These are phyloP conservation scores for Euwallacea fornicatus DNA, from an alignment of 1,140 invertebrate species.

Conservation along the genomic window DNA sequence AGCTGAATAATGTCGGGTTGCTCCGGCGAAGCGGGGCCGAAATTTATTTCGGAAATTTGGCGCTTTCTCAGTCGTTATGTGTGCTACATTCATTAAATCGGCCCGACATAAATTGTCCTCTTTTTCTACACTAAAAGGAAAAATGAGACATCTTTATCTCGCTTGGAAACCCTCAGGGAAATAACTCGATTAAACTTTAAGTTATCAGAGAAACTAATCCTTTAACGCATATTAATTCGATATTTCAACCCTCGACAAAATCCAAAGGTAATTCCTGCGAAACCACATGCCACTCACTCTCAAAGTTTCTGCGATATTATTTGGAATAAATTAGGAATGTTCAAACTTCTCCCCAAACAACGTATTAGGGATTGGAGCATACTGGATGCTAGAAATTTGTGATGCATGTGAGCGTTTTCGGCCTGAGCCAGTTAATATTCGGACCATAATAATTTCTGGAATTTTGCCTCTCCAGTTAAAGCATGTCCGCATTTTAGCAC, in stretches of 20 bases:
- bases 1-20: constrained; percentile 4
- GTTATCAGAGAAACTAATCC: no score
- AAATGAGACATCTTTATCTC: no score
- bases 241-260: neutral
- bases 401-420: constrained; percentile 5
- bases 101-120: neutral
- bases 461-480: neutral
- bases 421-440: constrained; percentile 7
- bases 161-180: no score
- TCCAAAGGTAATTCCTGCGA: neutral
- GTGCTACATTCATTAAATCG: neutral
- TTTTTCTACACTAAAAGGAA: neutral
- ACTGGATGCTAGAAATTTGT: constrained; percentile 11
- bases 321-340: constrained; percentile 17
- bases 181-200: no score
- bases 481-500: neutral
- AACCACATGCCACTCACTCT: neutral
- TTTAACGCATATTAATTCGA: neutral
- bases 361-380: neutral
- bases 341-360: neutral
- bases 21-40: neutral
- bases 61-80: neutral
- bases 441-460: constrained; percentile 1
- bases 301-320: neutral
- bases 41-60: constrained; percentile 7